A percentile compares a stretch with the other conserved stretches of the same genome.
Conservation (phyloP, 2,113 vertebrate genomes). For the Seriola dumerili region DNA sequence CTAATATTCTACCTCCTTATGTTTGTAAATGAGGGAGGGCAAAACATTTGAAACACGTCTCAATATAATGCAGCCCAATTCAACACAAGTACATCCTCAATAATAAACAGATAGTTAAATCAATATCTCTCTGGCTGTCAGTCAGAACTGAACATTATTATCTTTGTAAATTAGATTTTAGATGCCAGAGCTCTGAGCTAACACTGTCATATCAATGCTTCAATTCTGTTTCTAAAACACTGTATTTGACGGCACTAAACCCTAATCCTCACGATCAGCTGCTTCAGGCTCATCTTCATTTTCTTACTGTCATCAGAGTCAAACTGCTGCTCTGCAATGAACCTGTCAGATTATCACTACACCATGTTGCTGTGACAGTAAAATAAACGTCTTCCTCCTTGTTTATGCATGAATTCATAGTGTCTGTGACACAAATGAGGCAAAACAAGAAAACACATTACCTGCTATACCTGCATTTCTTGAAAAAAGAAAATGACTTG, state of each 20-base stretch:
- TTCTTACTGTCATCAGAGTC: neutral
- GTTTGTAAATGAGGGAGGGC: neutral
- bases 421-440: neutral
- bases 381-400: neutral
- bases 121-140: neutral
- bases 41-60: too few relatives aligned
- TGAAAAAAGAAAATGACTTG: neutral
- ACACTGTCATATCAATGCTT: neutral
- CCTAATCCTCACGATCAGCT: neutral
- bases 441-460: slow-evolving; percentile 6
- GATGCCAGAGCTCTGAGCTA: neutral
- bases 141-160: too few relatives aligned
- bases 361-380: neutral
- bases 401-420: neutral
- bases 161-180: too few relatives aligned
- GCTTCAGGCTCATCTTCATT: neutral
- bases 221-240: neutral
- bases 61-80: neutral
- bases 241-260: neutral
- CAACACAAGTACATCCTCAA: neutral
- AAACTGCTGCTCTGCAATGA: neutral
- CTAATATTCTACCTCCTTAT: too few relatives aligned
- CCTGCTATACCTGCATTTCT: neutral
- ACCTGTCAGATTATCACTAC: neutral
- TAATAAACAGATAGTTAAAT: neutral